These are phyloP conservation scores for Cinclus cinclus DNA, from an alignment of 2,113 vertebrate genomes.

Conservation along the genomic window DNA sequence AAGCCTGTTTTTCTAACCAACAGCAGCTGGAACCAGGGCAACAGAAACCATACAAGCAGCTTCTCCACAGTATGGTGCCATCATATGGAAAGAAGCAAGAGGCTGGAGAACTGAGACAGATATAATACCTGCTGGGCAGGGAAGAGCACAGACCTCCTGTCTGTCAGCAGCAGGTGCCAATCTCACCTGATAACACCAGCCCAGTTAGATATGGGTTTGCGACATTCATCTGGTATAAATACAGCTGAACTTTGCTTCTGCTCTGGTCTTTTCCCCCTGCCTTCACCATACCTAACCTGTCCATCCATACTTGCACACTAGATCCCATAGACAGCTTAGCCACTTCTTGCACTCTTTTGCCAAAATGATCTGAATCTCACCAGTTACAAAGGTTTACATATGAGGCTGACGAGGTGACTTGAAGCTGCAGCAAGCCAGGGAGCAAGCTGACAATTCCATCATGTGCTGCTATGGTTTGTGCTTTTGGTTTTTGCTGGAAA, in stretches of 20 bases:
- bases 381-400: neutral
- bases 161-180: neutral
- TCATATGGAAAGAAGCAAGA: neutral
- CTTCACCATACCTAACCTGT: neutral
- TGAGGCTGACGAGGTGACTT: neutral
- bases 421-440: neutral
- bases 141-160: neutral
- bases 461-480: fast-evolving
- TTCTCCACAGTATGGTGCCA: neutral
- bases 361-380: neutral
- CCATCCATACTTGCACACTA: fast-evolving
- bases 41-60: neutral
- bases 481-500: neutral
- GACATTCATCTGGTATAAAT: neutral
- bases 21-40: neutral
- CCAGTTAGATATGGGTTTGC: neutral
- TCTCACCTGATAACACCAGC: neutral
- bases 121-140: neutral
- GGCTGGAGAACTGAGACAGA: neutral
- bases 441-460: neutral
- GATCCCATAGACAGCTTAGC: neutral
- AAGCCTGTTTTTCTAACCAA: neutral
- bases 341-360: neutral
- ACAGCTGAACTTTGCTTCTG: neutral
- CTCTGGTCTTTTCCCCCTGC: fast-evolving